Percentiles rank a stretch among this genome's conserved stretches.
Evolutionary conservation across 2,113 vertebrate genomes (phyloP).

Genomic region (Eupsittula cactorum): DNA sequence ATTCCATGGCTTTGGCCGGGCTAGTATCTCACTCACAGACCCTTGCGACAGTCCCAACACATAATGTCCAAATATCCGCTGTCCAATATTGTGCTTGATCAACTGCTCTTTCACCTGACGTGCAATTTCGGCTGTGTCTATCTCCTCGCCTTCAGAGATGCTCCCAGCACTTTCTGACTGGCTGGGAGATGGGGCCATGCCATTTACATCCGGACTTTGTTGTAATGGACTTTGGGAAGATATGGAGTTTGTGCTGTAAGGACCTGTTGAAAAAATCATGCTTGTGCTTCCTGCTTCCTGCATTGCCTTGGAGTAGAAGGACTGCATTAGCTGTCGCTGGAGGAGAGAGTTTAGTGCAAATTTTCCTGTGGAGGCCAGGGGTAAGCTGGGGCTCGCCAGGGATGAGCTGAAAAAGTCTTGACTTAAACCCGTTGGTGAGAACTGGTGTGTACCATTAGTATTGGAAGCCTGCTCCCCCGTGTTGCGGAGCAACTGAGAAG

Average conservation of each 20-base stretch:
- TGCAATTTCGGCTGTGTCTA: slow-evolving; percentile 95
- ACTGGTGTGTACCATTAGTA: slow-evolving; percentile 93
- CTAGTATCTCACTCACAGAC: slow-evolving; percentile 96
- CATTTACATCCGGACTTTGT: slow-evolving; percentile 91
- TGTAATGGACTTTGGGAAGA: slow-evolving; percentile 90
- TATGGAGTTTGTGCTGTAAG: slow-evolving; percentile 91
- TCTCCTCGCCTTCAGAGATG: slow-evolving; percentile 90
- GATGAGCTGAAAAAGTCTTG: slow-evolving; percentile 95
- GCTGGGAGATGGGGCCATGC: slow-evolving; percentile 91
- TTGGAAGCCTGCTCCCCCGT: slow-evolving; percentile 86
- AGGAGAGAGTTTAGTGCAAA: slow-evolving; percentile 97
- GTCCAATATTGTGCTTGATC: slow-evolving; percentile 99
- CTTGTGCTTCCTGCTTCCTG: slow-evolving; percentile 94
- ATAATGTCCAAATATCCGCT: slow-evolving; percentile 96
- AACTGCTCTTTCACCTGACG: slow-evolving; percentile 97
- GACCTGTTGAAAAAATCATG: slow-evolving; percentile 91
- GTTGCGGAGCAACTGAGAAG: slow-evolving; percentile 88
- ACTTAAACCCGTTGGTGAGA: slow-evolving; percentile 94
- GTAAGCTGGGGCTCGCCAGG: slow-evolving; percentile 84
- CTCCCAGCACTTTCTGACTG: slow-evolving; percentile 91
- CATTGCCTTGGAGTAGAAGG: slow-evolving; percentile 98
- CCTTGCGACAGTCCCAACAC: slow-evolving; percentile 96
- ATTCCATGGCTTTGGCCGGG: slow-evolving; percentile 96
- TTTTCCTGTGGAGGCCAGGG: slow-evolving; percentile 94
- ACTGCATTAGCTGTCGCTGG: slow-evolving; percentile 97